Base-by-base conservation (phyloP, 2,888 invertebrate species). In the Leptopterna dolabrata region DNA sequence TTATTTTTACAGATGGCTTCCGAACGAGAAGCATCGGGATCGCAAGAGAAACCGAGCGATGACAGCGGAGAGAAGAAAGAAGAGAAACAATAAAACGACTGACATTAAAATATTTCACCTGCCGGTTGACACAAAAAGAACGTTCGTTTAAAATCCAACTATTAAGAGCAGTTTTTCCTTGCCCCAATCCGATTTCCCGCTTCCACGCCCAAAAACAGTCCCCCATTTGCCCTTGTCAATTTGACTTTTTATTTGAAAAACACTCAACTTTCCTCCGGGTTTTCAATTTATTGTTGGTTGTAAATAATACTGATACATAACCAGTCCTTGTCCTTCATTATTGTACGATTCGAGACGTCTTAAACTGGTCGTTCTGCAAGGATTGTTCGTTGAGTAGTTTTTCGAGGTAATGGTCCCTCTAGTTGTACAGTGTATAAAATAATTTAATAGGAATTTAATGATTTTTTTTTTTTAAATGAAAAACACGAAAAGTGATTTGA, bases 41-140 rank as follows among this genome's bases (percentile, higher is more conserved):
- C 73, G 41, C 73, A 73, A 81, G 91, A 88, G 90, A 91, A 88
- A 90, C 91, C 88, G 91, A 92, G 87, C 78, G 92, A 92, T 87
- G 91, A 93, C 76, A 92, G 93, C 88, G 93, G 94, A 90, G 93
- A 94, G 90, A 94, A 95, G 92, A 95, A 95, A 91, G 94, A 94
- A 87, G 94, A 95, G 91, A 87, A 89, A 82, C 88, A 88, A 88
- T 87, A 87, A 73, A 76, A 70, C 76, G 76, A 87, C 85, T 80
- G 81, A 85, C 30, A 55, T n/a, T 70, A 73, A 86, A 80, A 51
- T 82, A 51, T 71, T 87, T 81, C 51, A 73, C 36, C 82, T 47
- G 47, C 55, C 41, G 36, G 55, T 80, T 70, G 71, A 80, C n/a
- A 70, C 29, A 80, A 55, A 80, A 80, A 70, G 24, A 63, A 63